Percentiles rank a stretch among this genome's conserved stretches.
Conservation (phyloP, 2,113 vertebrate species). For the Acinonyx jubatus region DNA sequence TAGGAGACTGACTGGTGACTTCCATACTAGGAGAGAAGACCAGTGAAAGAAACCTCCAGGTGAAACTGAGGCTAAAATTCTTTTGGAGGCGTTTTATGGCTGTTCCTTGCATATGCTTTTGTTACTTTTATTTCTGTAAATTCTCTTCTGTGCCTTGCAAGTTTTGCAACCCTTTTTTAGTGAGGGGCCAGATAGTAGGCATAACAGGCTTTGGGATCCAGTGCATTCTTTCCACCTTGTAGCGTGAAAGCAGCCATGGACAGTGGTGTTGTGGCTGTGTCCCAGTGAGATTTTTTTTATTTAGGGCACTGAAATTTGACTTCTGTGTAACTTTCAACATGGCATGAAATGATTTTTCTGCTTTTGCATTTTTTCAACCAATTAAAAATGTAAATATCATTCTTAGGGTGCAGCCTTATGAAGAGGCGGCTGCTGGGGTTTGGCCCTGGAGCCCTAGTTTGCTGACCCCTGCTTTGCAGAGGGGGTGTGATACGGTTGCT, state of each 20-base stretch:
- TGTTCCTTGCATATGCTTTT: not conserved
- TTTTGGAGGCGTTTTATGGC: not conserved
- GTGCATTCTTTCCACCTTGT: not conserved
- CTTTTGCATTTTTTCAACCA: not conserved
- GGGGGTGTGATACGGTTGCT: not conserved
- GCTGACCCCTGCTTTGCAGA: not conserved
- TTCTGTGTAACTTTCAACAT: not conserved
- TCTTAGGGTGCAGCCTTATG: not conserved
- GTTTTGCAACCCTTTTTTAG: not conserved
- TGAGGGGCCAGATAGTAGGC: not conserved
- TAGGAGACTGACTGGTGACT: not conserved
- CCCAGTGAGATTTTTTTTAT: not conserved
- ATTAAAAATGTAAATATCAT: not conserved
- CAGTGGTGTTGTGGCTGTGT: not conserved
- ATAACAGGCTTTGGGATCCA: not conserved
- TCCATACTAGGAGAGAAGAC: not conserved
- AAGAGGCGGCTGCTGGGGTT: not conserved
- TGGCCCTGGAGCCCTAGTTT: not conserved
- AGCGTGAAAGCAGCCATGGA: not conserved
- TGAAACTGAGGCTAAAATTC: not conserved
- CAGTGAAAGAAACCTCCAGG: not conserved
- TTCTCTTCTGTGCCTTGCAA: not conserved
- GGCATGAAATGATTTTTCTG: not conserved
- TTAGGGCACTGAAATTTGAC: not conserved
- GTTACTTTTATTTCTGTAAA: slow-evolving; percentile 1